Evolutionary conservation across 2,797 vertebrate species (phyloP), one percentile per base, ranked within the genome.

Genomic region (Sciaenops ocellatus): DNA sequence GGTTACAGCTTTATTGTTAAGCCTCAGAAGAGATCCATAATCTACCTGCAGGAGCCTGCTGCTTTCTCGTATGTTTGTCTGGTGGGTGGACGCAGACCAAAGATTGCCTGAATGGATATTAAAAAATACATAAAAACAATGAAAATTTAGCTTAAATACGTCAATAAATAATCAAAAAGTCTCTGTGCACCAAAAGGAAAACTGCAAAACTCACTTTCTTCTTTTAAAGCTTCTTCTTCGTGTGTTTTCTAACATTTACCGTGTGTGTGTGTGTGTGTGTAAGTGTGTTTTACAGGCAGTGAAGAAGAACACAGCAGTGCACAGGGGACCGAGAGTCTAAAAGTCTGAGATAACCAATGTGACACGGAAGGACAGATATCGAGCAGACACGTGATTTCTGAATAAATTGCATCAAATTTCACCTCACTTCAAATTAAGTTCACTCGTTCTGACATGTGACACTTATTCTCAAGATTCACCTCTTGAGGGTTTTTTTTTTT

Each of bases 1-100:
- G 96, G 97, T 98, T 96, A 96, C 96, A 99, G 97, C 97, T 97
- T 98, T 94, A 95, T 69, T 95, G 94, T 94, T 95, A 94, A 92
- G 94, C 95, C 94, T 97, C 95, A 96, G 86, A 80, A 95, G 92
- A 95, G 96, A 95, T 94, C 92, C 90, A 87, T 55, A 70, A 63
- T 76, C 84, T 50, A 48, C 85, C 82, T 80, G 80, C 64, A 44
- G 72, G 69, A 85, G 80, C 65, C 84, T 70, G 79, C 79, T 79
- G 76, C 74, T 78, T 69, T 73, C 74, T 81, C 64, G 34, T 24
- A 64, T 59, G 59, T 73, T 66, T 46, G 74, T 80, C 67, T 70
- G 70, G 73, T 64, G 28, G 56, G 51, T 75, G 83, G 51, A 60
- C 61, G 85, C 76, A 85, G 55, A 80, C 46, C 74, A 75, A 75